Evolutionary conservation across 2,113 vertebrate species (phyloP), one percentile per base, ranked within the genome.

Genomic region (Eurypyga helias): DNA sequence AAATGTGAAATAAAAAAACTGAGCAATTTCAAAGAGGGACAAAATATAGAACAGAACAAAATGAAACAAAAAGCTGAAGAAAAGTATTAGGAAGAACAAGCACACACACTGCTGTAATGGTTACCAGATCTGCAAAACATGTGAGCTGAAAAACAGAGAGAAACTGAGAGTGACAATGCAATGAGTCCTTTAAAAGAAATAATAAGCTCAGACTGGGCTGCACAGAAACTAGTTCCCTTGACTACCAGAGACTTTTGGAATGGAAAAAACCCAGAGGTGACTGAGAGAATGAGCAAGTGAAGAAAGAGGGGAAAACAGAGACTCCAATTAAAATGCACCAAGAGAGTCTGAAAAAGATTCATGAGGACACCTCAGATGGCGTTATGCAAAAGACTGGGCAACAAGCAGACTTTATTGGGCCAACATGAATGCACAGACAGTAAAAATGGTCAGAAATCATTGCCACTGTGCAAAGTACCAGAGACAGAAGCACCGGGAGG

Each of bases 151-250:
- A 94, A 95, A 62, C 1, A 14, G 60, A 79, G 36, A 83, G 83
- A 95, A 92, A 85, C 77, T 82, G 55, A 72, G 91, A 93, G 62
- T 89, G 73, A 94, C 91, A 96, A 84, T 87, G 87, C 84, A 93
- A 72, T 79, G 61, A 91, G 48, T 87, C 28, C 65, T 93, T 94
- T 93, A 85, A 93, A 89, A 96, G 94, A 93, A 97, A 93, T 95
- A 97, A 94, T 96, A 96, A 95, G 93, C 91, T 96, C 70, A 96
- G 81, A 67, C 57, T 65, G 45, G 84, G 87, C 69, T 96, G 91
- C 84, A 89, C 70, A 93, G 89, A 96, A 94, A 69, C 93, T 87
- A 96, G 94, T 96, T 97, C 96, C 96, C 96, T 96, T 97, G 96
- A 89, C 96, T 96, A 96, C 91, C 77, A 0, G 77, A 89, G 89